Evolutionary conservation across 2,888 invertebrate species (phyloP).

Genomic region (Callosobruchus maculatus): DNA sequence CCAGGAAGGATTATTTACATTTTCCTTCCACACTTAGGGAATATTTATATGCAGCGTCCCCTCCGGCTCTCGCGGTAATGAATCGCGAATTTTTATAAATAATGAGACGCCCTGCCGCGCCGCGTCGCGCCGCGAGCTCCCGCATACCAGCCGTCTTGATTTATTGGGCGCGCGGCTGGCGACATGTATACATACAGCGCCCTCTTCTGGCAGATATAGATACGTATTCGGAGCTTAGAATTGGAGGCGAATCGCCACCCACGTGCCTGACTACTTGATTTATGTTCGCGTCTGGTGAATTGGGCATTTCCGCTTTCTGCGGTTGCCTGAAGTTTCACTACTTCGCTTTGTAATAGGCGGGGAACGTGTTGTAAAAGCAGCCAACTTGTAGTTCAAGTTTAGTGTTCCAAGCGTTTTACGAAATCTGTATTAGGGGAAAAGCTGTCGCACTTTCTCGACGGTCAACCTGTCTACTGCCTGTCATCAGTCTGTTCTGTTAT

Average conservation of each 20-base stretch:
- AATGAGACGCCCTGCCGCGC: not conserved
- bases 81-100: not conserved
- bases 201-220: not conserved
- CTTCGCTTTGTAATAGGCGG: no score
- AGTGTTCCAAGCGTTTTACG: no score
- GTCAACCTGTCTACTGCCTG: no score
- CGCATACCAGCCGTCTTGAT: not conserved
- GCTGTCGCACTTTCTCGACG: no score
- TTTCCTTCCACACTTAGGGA: not conserved
- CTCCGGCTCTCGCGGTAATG: not conserved
- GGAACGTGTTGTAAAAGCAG: no score
- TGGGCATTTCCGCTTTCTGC: no score
- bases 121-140: not conserved
- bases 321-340: no score
- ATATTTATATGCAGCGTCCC: not conserved
- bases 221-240: not conserved
- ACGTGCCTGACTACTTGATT: no score
- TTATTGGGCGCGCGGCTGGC: not conserved
- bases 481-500: no score
- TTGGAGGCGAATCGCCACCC: not conserved
- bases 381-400: no score
- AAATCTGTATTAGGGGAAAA: no score
- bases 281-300: no score
- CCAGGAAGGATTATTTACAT: not conserved
- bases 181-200: not conserved